Base-by-base conservation (phyloP, 1,140 invertebrate genomes). In the Goniozus legneri region DNA sequence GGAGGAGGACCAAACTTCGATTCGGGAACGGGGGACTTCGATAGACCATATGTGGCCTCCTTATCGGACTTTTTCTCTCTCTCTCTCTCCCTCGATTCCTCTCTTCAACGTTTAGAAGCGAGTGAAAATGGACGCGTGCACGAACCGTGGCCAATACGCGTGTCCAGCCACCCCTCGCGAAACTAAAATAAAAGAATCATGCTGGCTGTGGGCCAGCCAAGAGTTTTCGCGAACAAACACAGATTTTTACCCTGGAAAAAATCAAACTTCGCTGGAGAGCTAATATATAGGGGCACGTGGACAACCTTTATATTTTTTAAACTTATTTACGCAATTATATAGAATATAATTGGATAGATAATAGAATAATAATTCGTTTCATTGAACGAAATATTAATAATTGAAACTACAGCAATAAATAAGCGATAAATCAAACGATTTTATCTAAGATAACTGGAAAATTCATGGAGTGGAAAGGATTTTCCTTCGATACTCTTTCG, bases 171-270 rank as follows among this genome's bases (percentile, higher is more conserved):
- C 24, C 24, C 24, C 55, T 56, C 49, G 52, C 55, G 37, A 65
- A 73, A 76, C 58, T 73, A 67, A 69, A 71, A 69, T 65, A 71
- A 67, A 74, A 75, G 69, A 68, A 74, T 67, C 62, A 73, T 76
- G 72, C 72, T 75, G 73, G 73, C 65, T 63, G 58, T 62, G 64
- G 59, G 58, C 44, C 36, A 47, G 27, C 24, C 4, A 4, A 27
- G 4, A 4, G 10, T 10, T 10, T 10, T 27, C 24, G 4, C 24
- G 24, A 27, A n/a, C n/a, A n/a, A n/a, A n/a, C n/a, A n/a, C n/a
- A 6, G 24, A 27, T 27, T 6, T 6, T 27, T 6, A 6, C 24
- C 24, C 10, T 27, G 24, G 24, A 27, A 4, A 10, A 10, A 27
- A 27, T 27, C 24, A 10, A 27, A 27, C 24, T 4, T 27, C 4